A percentile compares a stretch with the other conserved stretches of the same genome.
Conservation (phyloP, 2,888 invertebrate genomes). For the Panzeria rudis region DNA sequence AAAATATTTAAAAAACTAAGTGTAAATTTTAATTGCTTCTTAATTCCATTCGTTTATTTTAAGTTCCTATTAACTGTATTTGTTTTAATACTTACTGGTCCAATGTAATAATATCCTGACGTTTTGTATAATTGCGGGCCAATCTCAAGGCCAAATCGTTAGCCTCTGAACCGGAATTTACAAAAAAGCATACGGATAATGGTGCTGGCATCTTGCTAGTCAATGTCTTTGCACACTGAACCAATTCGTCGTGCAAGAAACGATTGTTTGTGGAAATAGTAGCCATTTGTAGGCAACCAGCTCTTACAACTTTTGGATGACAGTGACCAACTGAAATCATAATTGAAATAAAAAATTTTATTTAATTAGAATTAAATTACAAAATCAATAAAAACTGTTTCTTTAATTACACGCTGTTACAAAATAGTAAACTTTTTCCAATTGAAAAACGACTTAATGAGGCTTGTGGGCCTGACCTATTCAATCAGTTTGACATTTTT, state of each 20-base stretch:
- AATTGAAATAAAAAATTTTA: background rate
- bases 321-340: constrained; percentile 95
- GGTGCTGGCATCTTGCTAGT: constrained; percentile 91
- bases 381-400: too few relatives aligned
- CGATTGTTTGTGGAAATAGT: constrained; percentile 97
- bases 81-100: constrained; percentile 93
- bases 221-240: constrained; percentile 93
- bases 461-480: too few relatives aligned
- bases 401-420: too few relatives aligned
- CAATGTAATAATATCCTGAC: constrained; percentile 94
- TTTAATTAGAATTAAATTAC: background rate
- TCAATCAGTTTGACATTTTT: too few relatives aligned
- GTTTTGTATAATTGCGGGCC: constrained; percentile 94
- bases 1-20: too few relatives aligned
- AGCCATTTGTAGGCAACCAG: constrained; percentile 95
- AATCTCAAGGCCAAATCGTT: constrained; percentile 98
- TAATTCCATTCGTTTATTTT: too few relatives aligned
- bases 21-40: too few relatives aligned
- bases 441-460: too few relatives aligned
- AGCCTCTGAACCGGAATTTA: constrained; percentile 99
- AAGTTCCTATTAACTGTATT: too few relatives aligned
- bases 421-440: too few relatives aligned
- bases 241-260: constrained; percentile 97
- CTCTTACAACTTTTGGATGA: constrained; percentile 96
- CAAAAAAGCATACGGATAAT: constrained; percentile 96